phyloP scores from a whole-genome alignment of 2,888 invertebrate genomes.

The Hanleya hanleyi region DNA sequence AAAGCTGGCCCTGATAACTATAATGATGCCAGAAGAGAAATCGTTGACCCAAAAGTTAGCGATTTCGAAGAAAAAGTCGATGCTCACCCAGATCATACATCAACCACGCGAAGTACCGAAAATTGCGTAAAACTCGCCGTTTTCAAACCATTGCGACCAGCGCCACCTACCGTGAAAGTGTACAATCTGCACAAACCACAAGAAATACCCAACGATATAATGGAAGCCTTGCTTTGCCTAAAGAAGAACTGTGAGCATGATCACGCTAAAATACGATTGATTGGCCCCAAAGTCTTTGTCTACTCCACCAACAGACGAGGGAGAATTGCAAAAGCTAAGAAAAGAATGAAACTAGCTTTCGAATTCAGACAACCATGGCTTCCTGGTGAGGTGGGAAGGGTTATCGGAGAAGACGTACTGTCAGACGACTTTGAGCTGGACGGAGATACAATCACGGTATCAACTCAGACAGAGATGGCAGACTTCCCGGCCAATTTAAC shows the following conservation, averaged over 20 bases:
- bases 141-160: background rate
- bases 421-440: background rate
- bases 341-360: background rate
- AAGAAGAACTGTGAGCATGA: background rate
- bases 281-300: background rate
- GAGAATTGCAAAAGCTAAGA: background rate
- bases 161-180: background rate
- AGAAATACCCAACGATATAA: conserved; percentile 1
- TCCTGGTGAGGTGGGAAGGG: background rate
- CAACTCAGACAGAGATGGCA: background rate
- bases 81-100: too few relatives aligned
- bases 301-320: background rate
- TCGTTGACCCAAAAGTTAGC: too few relatives aligned
- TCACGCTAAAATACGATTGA: background rate
- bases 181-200: background rate
- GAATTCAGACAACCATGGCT: background rate
- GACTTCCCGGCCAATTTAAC: background rate
- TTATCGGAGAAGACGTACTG: background rate
- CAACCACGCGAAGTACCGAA: too few relatives aligned
- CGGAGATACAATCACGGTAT: background rate
- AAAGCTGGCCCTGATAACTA: too few relatives aligned
- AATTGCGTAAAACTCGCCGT: too few relatives aligned
- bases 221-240: background rate
- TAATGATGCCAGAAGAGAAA: too few relatives aligned
- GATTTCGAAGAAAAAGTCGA: too few relatives aligned